phyloP scores from a whole-genome alignment of 2,888 invertebrate genomes.

The Drepanosiphum platanoidis region DNA sequence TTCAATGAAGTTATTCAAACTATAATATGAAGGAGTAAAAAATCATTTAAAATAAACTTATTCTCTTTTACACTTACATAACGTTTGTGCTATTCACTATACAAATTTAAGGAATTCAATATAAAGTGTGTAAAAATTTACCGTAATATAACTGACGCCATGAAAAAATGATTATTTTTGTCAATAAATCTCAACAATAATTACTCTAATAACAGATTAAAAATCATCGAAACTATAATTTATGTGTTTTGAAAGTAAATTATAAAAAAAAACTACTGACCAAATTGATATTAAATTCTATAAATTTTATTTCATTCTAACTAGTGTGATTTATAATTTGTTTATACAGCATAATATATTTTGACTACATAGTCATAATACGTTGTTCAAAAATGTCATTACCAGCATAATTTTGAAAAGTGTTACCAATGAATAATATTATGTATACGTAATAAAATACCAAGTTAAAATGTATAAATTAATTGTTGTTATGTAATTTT shows the following conservation, averaged over 20 bases:
- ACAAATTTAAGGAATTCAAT: background rate
- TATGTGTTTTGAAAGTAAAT: background rate
- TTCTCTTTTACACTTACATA: background rate
- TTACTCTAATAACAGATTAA: background rate
- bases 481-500: too few species aligned
- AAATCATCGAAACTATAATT: background rate
- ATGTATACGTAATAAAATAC: too few species aligned
- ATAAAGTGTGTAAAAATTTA: conserved; percentile 26
- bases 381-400: background rate
- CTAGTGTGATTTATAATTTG: background rate
- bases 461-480: background rate
- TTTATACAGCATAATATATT: conserved; percentile 19
- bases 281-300: background rate
- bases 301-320: background rate
- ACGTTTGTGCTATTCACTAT: background rate
- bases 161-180: conserved; percentile 1
- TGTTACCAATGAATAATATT: background rate
- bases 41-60: background rate
- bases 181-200: background rate
- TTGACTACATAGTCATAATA: conserved; percentile 9
- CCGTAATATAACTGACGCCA: conserved; percentile 48
- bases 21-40: background rate
- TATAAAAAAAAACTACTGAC: background rate
- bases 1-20: background rate
- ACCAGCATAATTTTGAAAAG: conserved; percentile 32